Evolutionary conservation across 2,797 vertebrate genomes (phyloP).

Genomic region (Orientallactaga sibirica): DNA sequence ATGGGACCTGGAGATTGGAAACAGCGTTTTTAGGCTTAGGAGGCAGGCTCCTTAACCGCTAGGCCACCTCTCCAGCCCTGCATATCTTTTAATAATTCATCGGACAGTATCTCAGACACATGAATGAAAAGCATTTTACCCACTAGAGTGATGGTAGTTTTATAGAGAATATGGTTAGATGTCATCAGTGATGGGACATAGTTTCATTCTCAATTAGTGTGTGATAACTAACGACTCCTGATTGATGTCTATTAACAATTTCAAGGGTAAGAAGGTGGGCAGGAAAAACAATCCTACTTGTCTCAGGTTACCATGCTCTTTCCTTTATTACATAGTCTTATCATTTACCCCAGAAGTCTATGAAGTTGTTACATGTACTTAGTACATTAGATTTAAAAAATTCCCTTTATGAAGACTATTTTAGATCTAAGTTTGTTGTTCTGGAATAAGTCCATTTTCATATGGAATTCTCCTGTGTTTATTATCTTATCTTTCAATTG

Average conservation of each 20-base stretch:
- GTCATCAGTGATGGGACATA: background rate
- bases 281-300: background rate
- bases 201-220: slow-evolving; percentile 47
- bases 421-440: slow-evolving; percentile 65
- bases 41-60: too few species aligned
- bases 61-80: too few species aligned
- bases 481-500: slow-evolving; percentile 56
- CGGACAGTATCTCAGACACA: background rate
- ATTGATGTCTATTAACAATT: slow-evolving; percentile 1
- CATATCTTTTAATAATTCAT: background rate
- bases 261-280: background rate
- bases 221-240: background rate
- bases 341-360: slow-evolving; percentile 74
- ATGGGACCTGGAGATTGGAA: too few species aligned
- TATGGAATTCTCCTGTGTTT: slow-evolving; percentile 58
- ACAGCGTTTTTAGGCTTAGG: too few species aligned
- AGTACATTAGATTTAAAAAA: slow-evolving; percentile 81
- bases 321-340: slow-evolving; percentile 78
- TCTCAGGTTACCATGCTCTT: slow-evolving; percentile 73
- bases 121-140: background rate
- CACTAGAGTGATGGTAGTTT: background rate
- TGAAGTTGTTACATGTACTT: slow-evolving; percentile 81
- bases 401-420: slow-evolving; percentile 80
- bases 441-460: slow-evolving; percentile 66
- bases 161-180: background rate